Conservation (phyloP, 2,797 vertebrate genomes). For the Muscicapa striata region DNA sequence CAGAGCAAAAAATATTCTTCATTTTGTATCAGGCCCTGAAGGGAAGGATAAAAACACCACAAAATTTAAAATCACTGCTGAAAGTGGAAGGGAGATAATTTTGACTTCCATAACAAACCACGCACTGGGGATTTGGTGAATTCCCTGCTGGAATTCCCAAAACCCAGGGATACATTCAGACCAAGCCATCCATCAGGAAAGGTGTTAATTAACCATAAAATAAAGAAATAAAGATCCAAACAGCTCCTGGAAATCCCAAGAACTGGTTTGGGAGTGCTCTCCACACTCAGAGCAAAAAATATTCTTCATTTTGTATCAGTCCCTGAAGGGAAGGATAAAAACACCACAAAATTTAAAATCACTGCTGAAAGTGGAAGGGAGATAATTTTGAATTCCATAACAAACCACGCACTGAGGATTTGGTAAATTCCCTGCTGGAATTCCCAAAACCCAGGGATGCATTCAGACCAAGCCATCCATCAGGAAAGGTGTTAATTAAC, state of each 20-base stretch:
- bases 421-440: background rate
- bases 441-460: background rate
- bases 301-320: background rate
- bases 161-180: fast-evolving
- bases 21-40: background rate
- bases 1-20: background rate
- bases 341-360: background rate
- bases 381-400: fast-evolving
- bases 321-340: background rate
- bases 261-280: background rate
- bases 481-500: background rate
- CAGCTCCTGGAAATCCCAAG: background rate
- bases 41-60: background rate
- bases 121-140: fast-evolving
- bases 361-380: background rate
- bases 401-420: fast-evolving
- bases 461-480: too few species aligned
- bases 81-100: background rate
- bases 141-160: background rate
- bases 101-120: fast-evolving
- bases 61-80: background rate
- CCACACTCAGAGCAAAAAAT: background rate
- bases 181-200: background rate
- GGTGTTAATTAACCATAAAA: background rate
- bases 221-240: background rate